Conservation (phyloP, 2,797 vertebrate genomes). For the Chaetophractus vellerosus region DNA sequence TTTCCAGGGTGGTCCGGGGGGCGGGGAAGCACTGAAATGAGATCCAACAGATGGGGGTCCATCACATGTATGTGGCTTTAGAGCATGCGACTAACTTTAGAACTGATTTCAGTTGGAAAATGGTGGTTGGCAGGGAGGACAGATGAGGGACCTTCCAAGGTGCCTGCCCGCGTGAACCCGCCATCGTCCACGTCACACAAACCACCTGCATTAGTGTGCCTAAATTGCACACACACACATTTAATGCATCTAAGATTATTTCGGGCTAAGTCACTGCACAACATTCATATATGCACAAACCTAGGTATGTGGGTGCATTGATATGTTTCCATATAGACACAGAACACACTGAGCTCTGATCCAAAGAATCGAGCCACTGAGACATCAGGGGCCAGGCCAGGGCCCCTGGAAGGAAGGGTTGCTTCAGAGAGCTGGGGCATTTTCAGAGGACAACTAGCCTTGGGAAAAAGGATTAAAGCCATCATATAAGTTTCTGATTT, state of each 20-base stretch:
- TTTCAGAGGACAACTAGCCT: neutral
- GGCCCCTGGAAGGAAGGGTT: neutral
- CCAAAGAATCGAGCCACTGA: neutral
- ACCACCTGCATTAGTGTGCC: neutral
- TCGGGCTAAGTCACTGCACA: neutral
- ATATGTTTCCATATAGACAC: neutral
- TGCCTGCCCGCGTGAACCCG: neutral
- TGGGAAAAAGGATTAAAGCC: neutral
- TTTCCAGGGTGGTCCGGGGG: neutral
- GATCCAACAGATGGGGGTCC: neutral
- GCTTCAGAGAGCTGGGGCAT: neutral
- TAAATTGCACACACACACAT: neutral
- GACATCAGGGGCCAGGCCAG: neutral
- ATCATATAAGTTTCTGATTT: neutral
- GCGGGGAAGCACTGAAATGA: neutral
- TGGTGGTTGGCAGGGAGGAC: neutral
- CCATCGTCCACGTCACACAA: neutral
- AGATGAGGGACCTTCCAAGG: neutral
- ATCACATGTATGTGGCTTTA: neutral
- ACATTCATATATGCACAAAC: neutral
- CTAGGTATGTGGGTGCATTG: accelerated
- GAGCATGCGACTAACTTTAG: neutral
- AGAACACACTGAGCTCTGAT: neutral
- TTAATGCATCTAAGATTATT: neutral
- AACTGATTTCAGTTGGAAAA: constrained; percentile 28